phyloP scores from a whole-genome alignment of 53 echinoderm and acorn worm genomes.

The Pentamera pediparva region DNA sequence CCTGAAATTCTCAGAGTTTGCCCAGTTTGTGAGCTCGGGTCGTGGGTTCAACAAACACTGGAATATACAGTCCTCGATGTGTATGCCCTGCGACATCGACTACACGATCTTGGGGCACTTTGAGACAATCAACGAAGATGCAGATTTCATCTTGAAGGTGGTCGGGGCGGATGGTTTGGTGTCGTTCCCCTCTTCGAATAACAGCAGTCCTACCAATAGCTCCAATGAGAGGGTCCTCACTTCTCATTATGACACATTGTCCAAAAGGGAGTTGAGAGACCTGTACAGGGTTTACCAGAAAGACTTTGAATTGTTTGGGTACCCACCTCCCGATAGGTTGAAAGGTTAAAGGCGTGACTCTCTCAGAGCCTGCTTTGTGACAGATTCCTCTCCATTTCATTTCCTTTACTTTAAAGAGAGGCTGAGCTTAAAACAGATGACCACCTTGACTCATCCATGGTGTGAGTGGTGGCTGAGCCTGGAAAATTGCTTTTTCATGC shows the following conservation, averaged over 20 bases:
- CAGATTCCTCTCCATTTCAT: too few relatives aligned
- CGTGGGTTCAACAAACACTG: constrained; percentile 42
- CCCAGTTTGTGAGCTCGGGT: constrained; percentile 5
- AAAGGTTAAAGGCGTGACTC: neutral
- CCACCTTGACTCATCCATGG: too few relatives aligned
- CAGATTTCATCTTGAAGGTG: constrained; percentile 43
- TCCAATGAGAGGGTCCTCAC: constrained; percentile 12
- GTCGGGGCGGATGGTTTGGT: constrained; percentile 39
- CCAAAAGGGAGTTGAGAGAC: constrained; percentile 17
- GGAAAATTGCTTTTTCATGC: too few relatives aligned
- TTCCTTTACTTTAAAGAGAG: too few relatives aligned
- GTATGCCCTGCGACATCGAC: constrained; percentile 49
- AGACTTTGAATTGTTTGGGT: constrained; percentile 55
- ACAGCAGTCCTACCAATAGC: constrained; percentile 63
- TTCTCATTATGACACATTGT: constrained; percentile 25
- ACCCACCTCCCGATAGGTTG: constrained; percentile 21
- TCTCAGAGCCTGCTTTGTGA: too few relatives aligned
- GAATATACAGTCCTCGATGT: constrained; percentile 27
- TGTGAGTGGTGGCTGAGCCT: too few relatives aligned
- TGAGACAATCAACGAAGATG: constrained; percentile 49
- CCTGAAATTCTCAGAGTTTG: constrained; percentile 50
- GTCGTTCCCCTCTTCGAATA: constrained; percentile 46
- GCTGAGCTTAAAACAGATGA: too few relatives aligned
- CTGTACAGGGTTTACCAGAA: constrained; percentile 28
- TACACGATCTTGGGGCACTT: constrained; percentile 54